phyloP scores from a whole-genome alignment of 2,888 invertebrate species.

The Ametastegia equiseti region DNA sequence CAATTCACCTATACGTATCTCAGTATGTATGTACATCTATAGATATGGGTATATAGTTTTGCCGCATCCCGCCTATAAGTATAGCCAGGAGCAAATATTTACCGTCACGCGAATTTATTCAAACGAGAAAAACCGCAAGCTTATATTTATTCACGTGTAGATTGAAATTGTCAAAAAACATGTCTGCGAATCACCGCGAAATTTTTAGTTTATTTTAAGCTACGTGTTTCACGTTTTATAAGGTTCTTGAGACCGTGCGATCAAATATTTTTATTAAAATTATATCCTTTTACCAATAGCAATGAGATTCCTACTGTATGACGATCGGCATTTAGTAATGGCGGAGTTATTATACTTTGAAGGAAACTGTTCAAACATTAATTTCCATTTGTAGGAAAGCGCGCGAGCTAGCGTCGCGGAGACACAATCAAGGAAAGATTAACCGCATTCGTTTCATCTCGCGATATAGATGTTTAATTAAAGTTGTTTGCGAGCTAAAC shows the following conservation, averaged over 20 bases:
- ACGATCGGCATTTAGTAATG: background rate
- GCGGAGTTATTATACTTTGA: background rate
- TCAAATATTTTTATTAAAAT: background rate
- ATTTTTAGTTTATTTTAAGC: background rate
- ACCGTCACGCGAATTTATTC: background rate
- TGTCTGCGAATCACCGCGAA: background rate
- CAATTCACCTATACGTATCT: background rate
- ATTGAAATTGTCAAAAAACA: background rate
- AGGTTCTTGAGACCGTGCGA: background rate
- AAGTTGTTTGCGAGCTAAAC: constrained; percentile 71
- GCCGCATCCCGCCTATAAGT: no score
- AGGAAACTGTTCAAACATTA: constrained; percentile 57
- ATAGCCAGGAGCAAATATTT: background rate
- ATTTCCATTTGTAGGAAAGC: constrained; percentile 53
- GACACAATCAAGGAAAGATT: constrained; percentile 68
- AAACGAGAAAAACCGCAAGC: background rate
- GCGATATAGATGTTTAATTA: constrained; percentile 71
- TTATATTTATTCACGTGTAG: constrained; percentile 26
- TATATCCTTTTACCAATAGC: background rate
- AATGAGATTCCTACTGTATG: background rate
- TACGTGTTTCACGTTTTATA: background rate
- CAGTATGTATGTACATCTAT: background rate
- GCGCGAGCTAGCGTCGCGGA: constrained; percentile 55
- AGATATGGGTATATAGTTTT: background rate
- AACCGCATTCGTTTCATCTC: constrained; percentile 61